Evolutionary conservation across 1,140 invertebrate species (phyloP).

Genomic region (Epicauta chinensis): DNA sequence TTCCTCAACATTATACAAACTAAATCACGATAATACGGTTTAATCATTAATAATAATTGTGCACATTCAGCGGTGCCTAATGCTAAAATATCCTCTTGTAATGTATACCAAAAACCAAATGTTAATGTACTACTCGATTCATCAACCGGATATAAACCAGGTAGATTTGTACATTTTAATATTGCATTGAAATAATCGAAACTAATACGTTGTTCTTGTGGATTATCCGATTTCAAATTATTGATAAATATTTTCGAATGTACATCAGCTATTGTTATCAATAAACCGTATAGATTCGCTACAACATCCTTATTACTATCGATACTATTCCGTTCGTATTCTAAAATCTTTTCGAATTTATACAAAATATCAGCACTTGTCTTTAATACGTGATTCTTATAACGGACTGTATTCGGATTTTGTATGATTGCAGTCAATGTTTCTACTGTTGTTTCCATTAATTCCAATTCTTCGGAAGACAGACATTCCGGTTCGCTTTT

Average conservation of each 20-base stretch:
- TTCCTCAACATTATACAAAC: constrained; percentile 60
- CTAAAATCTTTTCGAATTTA: constrained; percentile 40
- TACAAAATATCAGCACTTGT: constrained; percentile 35
- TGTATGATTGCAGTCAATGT: constrained; percentile 45
- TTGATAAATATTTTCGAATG: constrained; percentile 57
- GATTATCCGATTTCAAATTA: constrained; percentile 43
- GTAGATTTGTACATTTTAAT: constrained; percentile 68
- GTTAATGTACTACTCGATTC: constrained; percentile 77
- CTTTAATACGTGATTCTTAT: constrained; percentile 31
- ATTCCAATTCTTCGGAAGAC: constrained; percentile 47
- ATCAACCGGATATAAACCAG: constrained; percentile 76
- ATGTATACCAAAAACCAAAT: constrained; percentile 85
- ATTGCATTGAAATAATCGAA: constrained; percentile 47
- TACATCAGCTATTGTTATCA: constrained; percentile 58
- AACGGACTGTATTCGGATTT: constrained; percentile 35
- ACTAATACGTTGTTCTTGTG: constrained; percentile 41
- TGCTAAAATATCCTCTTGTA: constrained; percentile 67
- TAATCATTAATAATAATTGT: constrained; percentile 47
- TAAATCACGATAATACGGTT: constrained; percentile 60
- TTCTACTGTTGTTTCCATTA: constrained; percentile 57
- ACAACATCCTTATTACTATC: constrained; percentile 46
- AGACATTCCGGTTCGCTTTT: constrained; percentile 43
- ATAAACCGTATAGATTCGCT: constrained; percentile 53
- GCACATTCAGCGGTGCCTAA: constrained; percentile 48
- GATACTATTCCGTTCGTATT: constrained; percentile 27